Base-by-base conservation (phyloP, 2,797 vertebrate species). In the Chanos chanos region DNA sequence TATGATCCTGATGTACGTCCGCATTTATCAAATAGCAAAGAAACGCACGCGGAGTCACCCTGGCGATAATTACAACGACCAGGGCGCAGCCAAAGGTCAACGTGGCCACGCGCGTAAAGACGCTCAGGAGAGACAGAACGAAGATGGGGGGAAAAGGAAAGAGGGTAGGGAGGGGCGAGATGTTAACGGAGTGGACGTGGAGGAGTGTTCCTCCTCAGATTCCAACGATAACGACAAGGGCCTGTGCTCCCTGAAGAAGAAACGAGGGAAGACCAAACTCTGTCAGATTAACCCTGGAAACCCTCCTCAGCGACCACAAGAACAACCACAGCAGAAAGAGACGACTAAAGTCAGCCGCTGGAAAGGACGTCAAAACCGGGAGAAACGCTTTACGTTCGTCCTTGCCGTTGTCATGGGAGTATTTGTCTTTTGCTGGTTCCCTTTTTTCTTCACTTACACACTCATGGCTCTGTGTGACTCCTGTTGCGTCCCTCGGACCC, bases 41-140 rank as follows among this genome's bases (percentile, higher is more conserved):
- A n/a, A n/a, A n/a, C n/a, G n/a, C n/a, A n/a, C n/a, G n/a, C n/a
- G 97, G 94, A 88, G 97, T 54, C 87, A 90, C 64, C 93, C 97
- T 45, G 97, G 97, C n/a, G 54, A 89, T 50, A 85, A n/a, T n/a
- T n/a, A n/a, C n/a, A n/a, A n/a, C n/a, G n/a, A n/a, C n/a, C n/a
- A n/a, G n/a, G n/a, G n/a, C 3, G 2, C 41, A 0, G 61, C 66
- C 22, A 66, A 68, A 12, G 18, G 39, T 9, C 77, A 74, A 43
- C 53, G 53, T 28, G 18, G 39, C 43, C 75, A 79, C 85, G 30
- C 74, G 89, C 64, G 91, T 89, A 2, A 82, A 87, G 73, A 87
- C 79, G 37, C 87, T 79, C 0, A 76, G 70, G 0, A 82, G 81
- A 71, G 81, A 83, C 66, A 70, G 54, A 41, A 66, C 21, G 18